phyloP scores from a whole-genome alignment of 1,140 invertebrate genomes.

The Mesaphorura yosii region DNA sequence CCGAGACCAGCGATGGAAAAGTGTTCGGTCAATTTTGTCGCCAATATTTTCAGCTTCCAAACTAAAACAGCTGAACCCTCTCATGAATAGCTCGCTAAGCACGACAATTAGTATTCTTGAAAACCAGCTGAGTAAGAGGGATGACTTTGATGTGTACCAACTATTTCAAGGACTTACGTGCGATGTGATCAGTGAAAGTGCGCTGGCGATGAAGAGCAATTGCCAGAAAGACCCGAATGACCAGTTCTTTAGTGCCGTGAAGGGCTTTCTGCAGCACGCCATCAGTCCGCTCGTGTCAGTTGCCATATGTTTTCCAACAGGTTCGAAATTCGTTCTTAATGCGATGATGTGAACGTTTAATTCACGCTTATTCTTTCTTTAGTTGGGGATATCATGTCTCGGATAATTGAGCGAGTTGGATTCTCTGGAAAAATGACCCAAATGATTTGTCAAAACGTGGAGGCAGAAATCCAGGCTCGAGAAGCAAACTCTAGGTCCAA shows the following conservation, averaged over 20 bases:
- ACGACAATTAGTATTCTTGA: slow-evolving; percentile 13
- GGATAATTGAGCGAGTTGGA: slow-evolving; percentile 33
- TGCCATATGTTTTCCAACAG: slow-evolving; percentile 36
- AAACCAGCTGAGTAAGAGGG: slow-evolving; percentile 8
- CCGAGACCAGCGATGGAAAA: slow-evolving; percentile 40
- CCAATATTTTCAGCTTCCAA: slow-evolving; percentile 44
- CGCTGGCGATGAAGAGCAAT: slow-evolving; percentile 39
- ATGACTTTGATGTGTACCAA: slow-evolving; percentile 34
- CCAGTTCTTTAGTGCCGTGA: slow-evolving; percentile 32
- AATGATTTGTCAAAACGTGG: slow-evolving; percentile 34
- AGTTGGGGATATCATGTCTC: slow-evolving; percentile 29
- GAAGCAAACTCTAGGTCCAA: not conserved
- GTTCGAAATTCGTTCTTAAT: too few relatives aligned
- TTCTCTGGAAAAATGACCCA: slow-evolving; percentile 34
- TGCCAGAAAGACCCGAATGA: slow-evolving; percentile 39
- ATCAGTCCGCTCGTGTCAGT: slow-evolving; percentile 32
- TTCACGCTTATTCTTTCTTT: too few relatives aligned
- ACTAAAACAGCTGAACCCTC: slow-evolving; percentile 37
- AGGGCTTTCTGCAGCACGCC: slow-evolving; percentile 35
- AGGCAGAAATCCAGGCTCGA: slow-evolving; percentile 31
- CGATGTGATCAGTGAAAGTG: slow-evolving; percentile 42
- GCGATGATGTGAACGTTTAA: too few relatives aligned
- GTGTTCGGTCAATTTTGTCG: slow-evolving; percentile 39
- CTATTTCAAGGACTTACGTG: slow-evolving; percentile 41
- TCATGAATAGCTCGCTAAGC: slow-evolving; percentile 34